Percentiles rank a stretch among this genome's conserved stretches.
Evolutionary conservation across 2,888 invertebrate species (phyloP).

Genomic region (Bursaphelenchus okinawaensis): DNA sequence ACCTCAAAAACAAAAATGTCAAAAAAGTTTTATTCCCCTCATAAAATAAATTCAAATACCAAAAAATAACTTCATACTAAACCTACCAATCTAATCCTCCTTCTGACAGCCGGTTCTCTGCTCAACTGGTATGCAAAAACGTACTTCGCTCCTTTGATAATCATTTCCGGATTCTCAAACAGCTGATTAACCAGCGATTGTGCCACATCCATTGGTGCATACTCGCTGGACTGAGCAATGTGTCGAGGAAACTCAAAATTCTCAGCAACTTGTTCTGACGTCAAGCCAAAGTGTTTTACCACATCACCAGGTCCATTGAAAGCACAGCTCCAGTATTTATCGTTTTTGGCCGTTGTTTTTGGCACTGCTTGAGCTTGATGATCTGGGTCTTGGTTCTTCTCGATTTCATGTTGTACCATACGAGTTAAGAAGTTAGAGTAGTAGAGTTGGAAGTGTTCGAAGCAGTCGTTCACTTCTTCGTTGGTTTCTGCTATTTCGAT

Average conservation of each 20-base stretch:
- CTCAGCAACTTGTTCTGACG: slow-evolving; percentile 89
- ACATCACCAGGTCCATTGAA: slow-evolving; percentile 39
- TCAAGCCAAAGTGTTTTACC: slow-evolving; percentile 77
- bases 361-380: slow-evolving; percentile 34
- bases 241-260: slow-evolving; percentile 71
- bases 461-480: slow-evolving; percentile 30
- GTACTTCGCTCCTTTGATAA: slow-evolving; percentile 80
- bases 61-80: too few relatives aligned
- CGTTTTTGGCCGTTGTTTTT: slow-evolving; percentile 6
- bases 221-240: not conserved
- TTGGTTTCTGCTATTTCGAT: slow-evolving; percentile 20
- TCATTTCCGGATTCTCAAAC: slow-evolving; percentile 70
- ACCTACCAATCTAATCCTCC: slow-evolving; percentile 22
- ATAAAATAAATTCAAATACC: too few relatives aligned
- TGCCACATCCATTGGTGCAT: slow-evolving; percentile 9
- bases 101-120: slow-evolving; percentile 75
- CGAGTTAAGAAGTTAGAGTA: slow-evolving; percentile 24
- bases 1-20: too few relatives aligned
- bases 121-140: slow-evolving; percentile 91
- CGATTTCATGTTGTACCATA: slow-evolving; percentile 26
- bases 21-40: too few relatives aligned
- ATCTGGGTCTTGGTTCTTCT: slow-evolving; percentile 63
- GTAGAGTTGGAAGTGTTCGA: slow-evolving; percentile 28
- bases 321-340: slow-evolving; percentile 9
- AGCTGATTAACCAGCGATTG: not conserved